phyloP scores from a whole-genome alignment of 1,140 invertebrate genomes.

The Palaemon carinicauda region DNA sequence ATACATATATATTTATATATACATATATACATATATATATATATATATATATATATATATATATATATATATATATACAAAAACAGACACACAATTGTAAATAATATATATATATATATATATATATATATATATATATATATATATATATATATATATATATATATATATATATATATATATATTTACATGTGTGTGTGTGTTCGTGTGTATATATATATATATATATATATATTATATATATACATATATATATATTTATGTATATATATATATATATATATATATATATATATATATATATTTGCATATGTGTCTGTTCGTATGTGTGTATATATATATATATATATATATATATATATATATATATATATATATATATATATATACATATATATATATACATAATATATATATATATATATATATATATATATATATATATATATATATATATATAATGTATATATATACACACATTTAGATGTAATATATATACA shows the following conservation, averaged over 20 bases:
- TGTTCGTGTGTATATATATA: conserved; percentile 8
- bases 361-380: conserved; percentile 24
- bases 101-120: neutral
- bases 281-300: neutral
- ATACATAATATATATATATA: too few species aligned
- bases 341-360: conserved; percentile 27
- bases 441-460: too few species aligned
- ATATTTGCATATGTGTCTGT: neutral
- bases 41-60: conserved; percentile 10
- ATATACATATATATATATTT: neutral
- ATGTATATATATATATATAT: conserved; percentile 13
- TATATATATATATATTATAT: neutral
- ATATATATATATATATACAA: neutral
- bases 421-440: too few species aligned
- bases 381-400: conserved; percentile 19
- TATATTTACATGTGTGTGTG: conserved; percentile 16
- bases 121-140: neutral
- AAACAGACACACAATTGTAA: too few species aligned
- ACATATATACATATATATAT: neutral
- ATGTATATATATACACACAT: too few species aligned
- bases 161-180: conserved; percentile 30
- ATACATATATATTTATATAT: too few species aligned
- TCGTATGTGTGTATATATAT: neutral
- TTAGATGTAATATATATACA: too few species aligned
- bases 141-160: neutral